Base-by-base conservation (phyloP, 2,888 invertebrate species). In the Actias luna region DNA sequence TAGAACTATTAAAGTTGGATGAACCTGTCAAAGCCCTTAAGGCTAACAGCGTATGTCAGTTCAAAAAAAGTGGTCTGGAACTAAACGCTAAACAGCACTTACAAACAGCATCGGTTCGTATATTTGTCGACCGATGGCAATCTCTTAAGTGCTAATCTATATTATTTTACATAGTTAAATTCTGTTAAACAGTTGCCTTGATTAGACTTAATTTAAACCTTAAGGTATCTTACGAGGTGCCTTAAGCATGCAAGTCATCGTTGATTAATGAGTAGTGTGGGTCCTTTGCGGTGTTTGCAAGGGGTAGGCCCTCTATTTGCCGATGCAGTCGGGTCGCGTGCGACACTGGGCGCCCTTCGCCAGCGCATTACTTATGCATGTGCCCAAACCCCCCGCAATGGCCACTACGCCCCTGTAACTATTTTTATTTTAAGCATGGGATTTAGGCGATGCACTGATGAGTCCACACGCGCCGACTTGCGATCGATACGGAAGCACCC, bases 341-440 rank as follows among this genome's bases (percentile, higher is more conserved):
- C 83, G 85, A 82, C 79, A 78, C 73, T 75, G 76, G 60, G 70
- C 85, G 85, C 88, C 89, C 89, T 89, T 85, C 87, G 81, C 80
- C 79, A 74, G 73, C 87, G 88, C 87, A 91, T 91, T 90, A 92
- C 88, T 91, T 89, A 92, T 92, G 90, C 87, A 92, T 91, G 87
- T 82, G 77, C 79, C 78, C 75, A 72, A 73, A 70, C 72, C 78
- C 78, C 76, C 73, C 67, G 72, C 72, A 61, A 69, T 69, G 68
- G 64, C 65, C 69, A 68, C 63, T 68, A 72, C 77, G 78, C 80
- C 79, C 80, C 73, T 73, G 69, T 67, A 68, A 75, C 83, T 84
- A 86, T 84, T 87, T 89, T 88, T 87, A 85, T 87, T 85, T 84
- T 77, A 83, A 80, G 77, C 78, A 79, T 77, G 81, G 85, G 85